Conservation (phyloP, 2,113 vertebrate species). For the Prionailurus bengalensis region DNA sequence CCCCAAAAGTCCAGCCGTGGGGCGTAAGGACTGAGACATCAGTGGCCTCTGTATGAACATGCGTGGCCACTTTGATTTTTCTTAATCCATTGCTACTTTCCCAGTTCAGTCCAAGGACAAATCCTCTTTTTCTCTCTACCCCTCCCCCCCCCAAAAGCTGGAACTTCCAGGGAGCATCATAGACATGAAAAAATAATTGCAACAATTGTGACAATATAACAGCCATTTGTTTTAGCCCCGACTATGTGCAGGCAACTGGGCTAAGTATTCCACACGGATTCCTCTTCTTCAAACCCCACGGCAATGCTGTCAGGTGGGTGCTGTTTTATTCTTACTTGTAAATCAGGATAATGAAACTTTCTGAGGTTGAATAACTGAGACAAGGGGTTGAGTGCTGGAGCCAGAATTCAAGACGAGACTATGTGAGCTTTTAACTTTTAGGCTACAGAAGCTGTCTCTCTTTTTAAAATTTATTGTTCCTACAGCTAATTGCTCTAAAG, state of each 20-base stretch:
- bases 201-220: fast-evolving
- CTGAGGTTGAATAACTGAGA: neutral
- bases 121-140: neutral
- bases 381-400: neutral
- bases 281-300: neutral
- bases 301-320: neutral
- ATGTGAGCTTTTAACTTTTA: neutral
- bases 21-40: neutral
- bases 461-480: neutral
- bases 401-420: neutral
- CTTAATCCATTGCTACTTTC: slow-evolving; percentile 53
- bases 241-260: neutral
- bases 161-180: neutral
- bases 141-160: neutral
- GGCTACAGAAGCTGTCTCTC: fast-evolving
- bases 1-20: neutral
- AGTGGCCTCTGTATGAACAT: neutral
- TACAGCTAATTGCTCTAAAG: slow-evolving; percentile 7
- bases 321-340: neutral
- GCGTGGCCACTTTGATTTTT: neutral
- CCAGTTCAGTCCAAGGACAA: neutral
- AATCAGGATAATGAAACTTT: neutral
- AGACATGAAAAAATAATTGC: neutral
- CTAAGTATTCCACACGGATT: neutral
- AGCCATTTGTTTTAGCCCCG: neutral